phyloP scores from a whole-genome alignment of 2,113 vertebrate genomes.

The Alligator mississippiensis region DNA sequence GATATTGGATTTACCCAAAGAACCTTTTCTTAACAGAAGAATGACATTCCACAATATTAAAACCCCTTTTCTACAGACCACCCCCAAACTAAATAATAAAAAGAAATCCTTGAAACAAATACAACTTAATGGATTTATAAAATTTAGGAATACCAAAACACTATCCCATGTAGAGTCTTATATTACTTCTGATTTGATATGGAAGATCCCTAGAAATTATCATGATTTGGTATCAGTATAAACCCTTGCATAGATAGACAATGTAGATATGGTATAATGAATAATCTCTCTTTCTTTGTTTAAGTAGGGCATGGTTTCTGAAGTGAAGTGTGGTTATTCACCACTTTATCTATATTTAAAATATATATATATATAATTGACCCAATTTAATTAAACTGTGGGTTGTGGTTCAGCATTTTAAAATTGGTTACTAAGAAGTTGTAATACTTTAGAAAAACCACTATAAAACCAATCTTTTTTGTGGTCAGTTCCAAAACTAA shows the following conservation, averaged over 20 bases:
- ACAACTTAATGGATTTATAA: no score
- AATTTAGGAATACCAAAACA: no score
- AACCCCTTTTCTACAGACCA: no score
- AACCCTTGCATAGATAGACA: background rate
- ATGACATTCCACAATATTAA: no score
- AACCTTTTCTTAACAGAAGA: no score
- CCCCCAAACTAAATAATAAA: no score
- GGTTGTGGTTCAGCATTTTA: conserved; percentile 68
- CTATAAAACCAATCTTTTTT: conserved; percentile 56
- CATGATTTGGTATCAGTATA: background rate
- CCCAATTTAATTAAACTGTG: conserved; percentile 75
- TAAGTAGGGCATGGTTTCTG: conserved; percentile 48
- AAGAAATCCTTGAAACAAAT: no score
- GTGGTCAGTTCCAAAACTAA: conserved; percentile 50
- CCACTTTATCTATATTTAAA: conserved; percentile 18
- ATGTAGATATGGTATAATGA: background rate
- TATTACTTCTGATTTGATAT: no score
- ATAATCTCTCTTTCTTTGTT: background rate
- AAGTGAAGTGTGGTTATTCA: conserved; percentile 26
- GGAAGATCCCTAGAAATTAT: background rate
- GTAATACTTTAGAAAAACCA: conserved; percentile 38
- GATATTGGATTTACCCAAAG: no score
- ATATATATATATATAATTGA: conserved; percentile 62
- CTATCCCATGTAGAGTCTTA: no score
- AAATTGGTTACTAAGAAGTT: conserved; percentile 67